Evolutionary conservation across 2,888 invertebrate genomes (phyloP).

Genomic region (Mesorhabditis spiculigera): DNA sequence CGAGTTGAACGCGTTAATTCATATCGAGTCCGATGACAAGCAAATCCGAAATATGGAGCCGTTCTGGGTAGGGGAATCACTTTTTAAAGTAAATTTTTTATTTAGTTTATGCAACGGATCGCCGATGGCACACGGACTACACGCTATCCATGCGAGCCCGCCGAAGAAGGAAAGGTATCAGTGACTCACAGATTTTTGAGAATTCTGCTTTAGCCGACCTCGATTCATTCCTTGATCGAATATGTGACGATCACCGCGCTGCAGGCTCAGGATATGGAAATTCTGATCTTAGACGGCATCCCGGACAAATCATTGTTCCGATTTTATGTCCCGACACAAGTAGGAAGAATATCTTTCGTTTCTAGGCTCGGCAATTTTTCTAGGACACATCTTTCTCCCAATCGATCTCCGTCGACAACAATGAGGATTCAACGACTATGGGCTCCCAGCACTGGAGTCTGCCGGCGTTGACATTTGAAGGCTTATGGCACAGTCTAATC

Average conservation of each 20-base stretch:
- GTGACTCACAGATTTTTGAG: neutral
- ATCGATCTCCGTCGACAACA: conserved; percentile 14
- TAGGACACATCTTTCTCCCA: neutral
- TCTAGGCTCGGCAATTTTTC: neutral
- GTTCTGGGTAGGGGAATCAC: neutral
- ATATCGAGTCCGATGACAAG: neutral
- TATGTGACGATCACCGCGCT: neutral
- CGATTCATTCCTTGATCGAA: neutral
- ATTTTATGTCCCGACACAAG: neutral
- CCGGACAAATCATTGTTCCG: neutral
- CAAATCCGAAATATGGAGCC: neutral
- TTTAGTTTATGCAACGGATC: too few relatives aligned
- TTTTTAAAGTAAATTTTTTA: too few relatives aligned
- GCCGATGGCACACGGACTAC: too few relatives aligned
- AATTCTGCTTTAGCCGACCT: neutral
- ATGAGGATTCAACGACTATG: conserved; percentile 29
- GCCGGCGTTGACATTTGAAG: conserved; percentile 76
- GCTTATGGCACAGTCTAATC: conserved; percentile 84
- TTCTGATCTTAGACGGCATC: neutral
- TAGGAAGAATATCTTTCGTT: neutral
- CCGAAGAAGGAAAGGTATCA: neutral
- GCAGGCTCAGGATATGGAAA: neutral
- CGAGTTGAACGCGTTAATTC: neutral
- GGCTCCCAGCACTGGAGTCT: conserved; percentile 70
- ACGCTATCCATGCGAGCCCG: too few relatives aligned